Evolutionary conservation across 2,888 invertebrate species (phyloP).

Genomic region (Limnephilus auricula): DNA sequence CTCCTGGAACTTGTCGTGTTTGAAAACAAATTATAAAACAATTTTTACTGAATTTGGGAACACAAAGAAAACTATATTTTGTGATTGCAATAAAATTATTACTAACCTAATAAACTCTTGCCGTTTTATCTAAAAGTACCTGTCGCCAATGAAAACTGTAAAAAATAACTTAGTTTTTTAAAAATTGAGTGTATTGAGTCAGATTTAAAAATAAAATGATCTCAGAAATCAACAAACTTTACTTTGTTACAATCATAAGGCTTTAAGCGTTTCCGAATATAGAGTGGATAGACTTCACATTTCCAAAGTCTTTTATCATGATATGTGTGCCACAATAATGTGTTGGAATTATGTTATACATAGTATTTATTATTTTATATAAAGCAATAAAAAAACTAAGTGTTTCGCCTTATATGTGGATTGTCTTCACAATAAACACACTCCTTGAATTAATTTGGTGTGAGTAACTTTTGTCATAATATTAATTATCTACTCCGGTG

Average conservation of each 20-base stretch:
- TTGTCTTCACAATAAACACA: background rate
- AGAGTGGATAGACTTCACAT: background rate
- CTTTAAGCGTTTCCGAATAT: background rate
- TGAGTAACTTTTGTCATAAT: conserved; percentile 29
- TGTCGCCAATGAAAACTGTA: too few species aligned
- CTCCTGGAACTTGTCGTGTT: background rate
- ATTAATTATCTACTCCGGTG: background rate
- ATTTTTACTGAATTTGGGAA: background rate
- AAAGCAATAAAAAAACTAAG: conserved; percentile 38
- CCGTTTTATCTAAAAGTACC: too few species aligned
- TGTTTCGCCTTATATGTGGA: conserved; percentile 22
- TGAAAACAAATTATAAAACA: background rate
- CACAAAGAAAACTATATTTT: background rate
- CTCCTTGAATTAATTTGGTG: conserved; percentile 3
- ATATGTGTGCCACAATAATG: background rate
- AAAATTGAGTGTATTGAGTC: too few species aligned
- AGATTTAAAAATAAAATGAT: background rate
- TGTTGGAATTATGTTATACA: background rate
- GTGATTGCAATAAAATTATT: background rate
- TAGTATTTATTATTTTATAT: background rate
- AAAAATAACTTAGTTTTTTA: too few species aligned
- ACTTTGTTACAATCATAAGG: background rate
- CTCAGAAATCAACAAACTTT: background rate
- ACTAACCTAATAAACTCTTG: background rate
- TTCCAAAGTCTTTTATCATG: background rate